A percentile compares a stretch with the other conserved stretches of the same genome.
These are phyloP conservation scores for Nymphalis urticae DNA, from an alignment of 2,888 invertebrate species.

Conservation along the genomic window DNA sequence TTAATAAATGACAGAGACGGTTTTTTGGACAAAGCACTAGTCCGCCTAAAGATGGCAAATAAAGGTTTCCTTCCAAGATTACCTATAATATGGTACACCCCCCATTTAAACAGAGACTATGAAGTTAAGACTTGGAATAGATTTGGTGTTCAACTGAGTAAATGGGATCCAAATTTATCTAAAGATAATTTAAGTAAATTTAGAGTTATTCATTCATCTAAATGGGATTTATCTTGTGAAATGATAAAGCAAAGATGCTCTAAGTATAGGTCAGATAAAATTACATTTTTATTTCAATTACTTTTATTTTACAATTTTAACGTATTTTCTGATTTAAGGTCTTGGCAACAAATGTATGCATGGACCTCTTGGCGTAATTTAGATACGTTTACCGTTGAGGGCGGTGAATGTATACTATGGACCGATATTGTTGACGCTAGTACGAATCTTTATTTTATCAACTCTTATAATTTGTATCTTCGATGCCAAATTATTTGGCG, in stretches of 20 bases:
- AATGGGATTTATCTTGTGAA: constrained; percentile 89
- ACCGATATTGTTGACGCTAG: constrained; percentile 86
- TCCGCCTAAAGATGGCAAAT: constrained; percentile 82
- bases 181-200: constrained; percentile 86
- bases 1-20: constrained; percentile 87
- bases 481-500: too few relatives aligned
- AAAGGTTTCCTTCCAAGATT: constrained; percentile 78
- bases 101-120: constrained; percentile 78
- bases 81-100: constrained; percentile 86
- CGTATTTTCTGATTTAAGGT: constrained; percentile 68
- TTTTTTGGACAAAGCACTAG: constrained; percentile 84
- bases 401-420: constrained; percentile 91
- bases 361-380: constrained; percentile 86
- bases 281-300: not conserved
- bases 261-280: constrained; percentile 54
- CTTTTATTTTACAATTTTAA: not conserved
- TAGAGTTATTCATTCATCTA: constrained; percentile 88
- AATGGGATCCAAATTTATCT: constrained; percentile 85
- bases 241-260: constrained; percentile 56
- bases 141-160: constrained; percentile 86
- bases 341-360: constrained; percentile 91
- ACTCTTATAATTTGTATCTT: not conserved
- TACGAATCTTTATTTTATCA: constrained; percentile 25
- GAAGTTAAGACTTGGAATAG: constrained; percentile 72
- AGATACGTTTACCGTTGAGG: constrained; percentile 71